A percentile compares a stretch with the other conserved stretches of the same genome.
Conservation (phyloP, 1,140 invertebrate species). For the Neoseiulus cucumeris region DNA sequence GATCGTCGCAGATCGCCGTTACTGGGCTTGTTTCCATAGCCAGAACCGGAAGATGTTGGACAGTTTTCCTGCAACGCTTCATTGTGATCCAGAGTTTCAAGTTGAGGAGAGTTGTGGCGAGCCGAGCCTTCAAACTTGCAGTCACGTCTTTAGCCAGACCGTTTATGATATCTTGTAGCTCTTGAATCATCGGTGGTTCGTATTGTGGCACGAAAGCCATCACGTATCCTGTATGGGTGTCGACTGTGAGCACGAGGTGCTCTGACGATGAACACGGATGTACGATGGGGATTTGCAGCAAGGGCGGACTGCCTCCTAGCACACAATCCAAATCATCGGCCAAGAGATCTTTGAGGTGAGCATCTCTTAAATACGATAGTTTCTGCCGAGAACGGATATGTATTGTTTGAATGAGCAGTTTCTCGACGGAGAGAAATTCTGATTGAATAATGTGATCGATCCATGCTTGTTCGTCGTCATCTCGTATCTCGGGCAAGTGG, state of each 20-base stretch:
- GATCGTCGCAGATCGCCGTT: constrained; percentile 38
- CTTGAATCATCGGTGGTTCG: constrained; percentile 42
- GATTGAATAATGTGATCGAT: constrained; percentile 30
- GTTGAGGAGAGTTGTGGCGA: constrained; percentile 28
- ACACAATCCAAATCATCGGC: constrained; percentile 50
- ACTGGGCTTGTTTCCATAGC: constrained; percentile 64
- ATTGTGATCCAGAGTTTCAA: constrained; percentile 67
- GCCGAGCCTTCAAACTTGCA: constrained; percentile 44
- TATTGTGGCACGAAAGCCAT: constrained; percentile 74
- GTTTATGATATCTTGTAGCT: constrained; percentile 40
- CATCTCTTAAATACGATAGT: constrained; percentile 57
- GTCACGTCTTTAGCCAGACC: constrained; percentile 54
- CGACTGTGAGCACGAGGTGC: constrained; percentile 69
- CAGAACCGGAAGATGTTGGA: constrained; percentile 73
- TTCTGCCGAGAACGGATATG: constrained; percentile 68
- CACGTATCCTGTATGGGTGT: constrained; percentile 77
- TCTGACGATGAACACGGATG: constrained; percentile 71
- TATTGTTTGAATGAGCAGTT: constrained; percentile 87
- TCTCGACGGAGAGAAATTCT: constrained; percentile 78
- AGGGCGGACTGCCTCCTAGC: constrained; percentile 59
- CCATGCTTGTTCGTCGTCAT: constrained; percentile 31
- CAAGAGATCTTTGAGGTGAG: constrained; percentile 37
- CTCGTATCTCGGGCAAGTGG: constrained; percentile 62
- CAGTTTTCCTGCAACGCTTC: constrained; percentile 73
- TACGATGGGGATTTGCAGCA: constrained; percentile 66